phyloP scores from a whole-genome alignment of 2,797 vertebrate genomes.

The Cyclura pinguis region DNA sequence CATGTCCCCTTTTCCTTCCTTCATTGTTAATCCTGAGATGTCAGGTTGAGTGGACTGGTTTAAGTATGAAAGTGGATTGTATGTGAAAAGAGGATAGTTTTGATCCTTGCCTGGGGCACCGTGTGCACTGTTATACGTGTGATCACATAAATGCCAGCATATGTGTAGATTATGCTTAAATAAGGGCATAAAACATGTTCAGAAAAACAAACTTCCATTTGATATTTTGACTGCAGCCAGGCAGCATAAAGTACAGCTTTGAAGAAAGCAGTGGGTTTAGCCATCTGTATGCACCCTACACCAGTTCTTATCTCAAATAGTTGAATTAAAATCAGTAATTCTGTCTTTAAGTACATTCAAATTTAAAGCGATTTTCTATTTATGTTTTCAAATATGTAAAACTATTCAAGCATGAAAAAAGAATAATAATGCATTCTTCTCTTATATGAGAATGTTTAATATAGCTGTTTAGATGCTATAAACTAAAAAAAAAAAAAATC shows the following conservation, averaged over 20 bases:
- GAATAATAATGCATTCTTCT: slow-evolving; percentile 57
- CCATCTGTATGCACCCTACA: slow-evolving; percentile 37
- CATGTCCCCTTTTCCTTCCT: neutral
- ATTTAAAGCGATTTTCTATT: slow-evolving; percentile 27
- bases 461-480: slow-evolving; percentile 61
- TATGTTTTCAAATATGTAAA: slow-evolving; percentile 50
- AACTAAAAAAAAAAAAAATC: slow-evolving; percentile 39
- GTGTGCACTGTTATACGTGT: slow-evolving; percentile 2
- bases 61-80: slow-evolving; percentile 39
- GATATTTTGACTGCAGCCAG: slow-evolving; percentile 37
- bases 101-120: slow-evolving; percentile 44
- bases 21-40: slow-evolving; percentile 27
- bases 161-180: slow-evolving; percentile 42
- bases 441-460: slow-evolving; percentile 56
- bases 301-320: slow-evolving; percentile 22
- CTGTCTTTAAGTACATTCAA: neutral
- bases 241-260: slow-evolving; percentile 28
- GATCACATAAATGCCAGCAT: slow-evolving; percentile 34
- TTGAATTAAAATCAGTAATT: slow-evolving; percentile 43
- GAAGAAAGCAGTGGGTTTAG: slow-evolving; percentile 33
- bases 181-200: slow-evolving; percentile 34
- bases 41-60: neutral
- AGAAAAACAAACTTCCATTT: slow-evolving; percentile 51
- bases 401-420: slow-evolving; percentile 39
- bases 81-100: slow-evolving; percentile 42